Percentiles rank a stretch among this genome's conserved stretches.
Conservation (phyloP, 2,888 invertebrate genomes). For the Ariolimax columbianus region DNA sequence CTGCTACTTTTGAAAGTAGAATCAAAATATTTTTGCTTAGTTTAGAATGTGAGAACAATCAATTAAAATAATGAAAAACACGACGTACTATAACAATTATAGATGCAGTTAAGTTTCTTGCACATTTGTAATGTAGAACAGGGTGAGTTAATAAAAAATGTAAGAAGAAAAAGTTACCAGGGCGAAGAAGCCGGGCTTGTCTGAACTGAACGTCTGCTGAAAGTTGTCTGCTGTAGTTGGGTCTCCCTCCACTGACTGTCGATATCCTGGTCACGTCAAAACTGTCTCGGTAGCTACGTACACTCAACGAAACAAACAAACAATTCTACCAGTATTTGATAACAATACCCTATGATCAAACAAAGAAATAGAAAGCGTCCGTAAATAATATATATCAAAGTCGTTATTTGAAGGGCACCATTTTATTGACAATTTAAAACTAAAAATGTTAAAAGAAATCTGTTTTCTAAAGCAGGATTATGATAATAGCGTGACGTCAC, state of each 20-base stretch:
- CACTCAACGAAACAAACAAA: slow-evolving; percentile 19
- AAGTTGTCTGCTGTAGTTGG: no score
- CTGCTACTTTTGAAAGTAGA: no score
- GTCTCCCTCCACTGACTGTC: neutral
- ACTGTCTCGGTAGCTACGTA: neutral
- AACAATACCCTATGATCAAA: neutral
- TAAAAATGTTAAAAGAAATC: neutral
- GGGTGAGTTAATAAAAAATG: no score
- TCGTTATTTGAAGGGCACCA: neutral
- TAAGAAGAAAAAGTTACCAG: no score
- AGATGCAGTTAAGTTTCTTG: no score
- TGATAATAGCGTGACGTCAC: slow-evolving; percentile 77
- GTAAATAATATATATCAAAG: neutral
- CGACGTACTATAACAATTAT: no score
- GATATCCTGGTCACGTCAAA: neutral
- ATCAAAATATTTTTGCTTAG: no score
- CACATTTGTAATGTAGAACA: no score
- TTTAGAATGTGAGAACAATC: no score
- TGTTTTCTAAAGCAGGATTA: slow-evolving; percentile 64
- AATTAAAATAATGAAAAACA: no score
- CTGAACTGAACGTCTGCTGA: no score
- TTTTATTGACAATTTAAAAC: neutral
- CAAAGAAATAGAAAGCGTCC: neutral
- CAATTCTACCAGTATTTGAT: neutral
- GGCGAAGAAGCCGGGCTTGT: no score